Evolutionary conservation across 2,797 vertebrate genomes (phyloP), one percentile per base, ranked within the genome.

Genomic region (Coilia nasus): DNA sequence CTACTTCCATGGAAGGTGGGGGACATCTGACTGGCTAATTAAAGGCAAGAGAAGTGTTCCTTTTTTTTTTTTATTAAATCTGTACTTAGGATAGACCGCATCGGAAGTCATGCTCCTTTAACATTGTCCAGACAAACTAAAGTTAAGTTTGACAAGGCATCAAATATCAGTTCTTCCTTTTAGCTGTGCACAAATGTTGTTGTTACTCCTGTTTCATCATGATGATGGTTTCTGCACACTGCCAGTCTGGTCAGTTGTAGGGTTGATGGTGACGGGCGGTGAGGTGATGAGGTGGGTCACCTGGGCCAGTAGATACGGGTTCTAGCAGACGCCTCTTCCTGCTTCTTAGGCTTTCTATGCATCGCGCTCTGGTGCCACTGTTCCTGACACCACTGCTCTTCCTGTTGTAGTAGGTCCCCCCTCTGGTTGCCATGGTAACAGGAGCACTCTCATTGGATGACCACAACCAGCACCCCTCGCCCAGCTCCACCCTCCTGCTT

Each of bases 361-460:
- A 75, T 87, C 83, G 83, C 91, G 75, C 87, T 75, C 67, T 46
- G 46, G 83, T 84, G 75, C 88, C 91, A 87, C 90, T 91, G 91
- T 82, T 86, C 62, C 88, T 59, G 46, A 41, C 7, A 15, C 64
- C 28, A 71, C 28, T 83, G 83, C 71, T 83, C 82, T 84, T 31
- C 82, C 50, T 50, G 21, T 86, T 84, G 84, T 84, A 60, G 46
- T 21, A n/a, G 28, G 54, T 83, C 6, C 28, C 50, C 31, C 28
- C 5, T 35, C 31, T n/a, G 11, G 71, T 78, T 21, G 31, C 9
- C 35, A 78, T 44, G 71, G 71, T 19, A 15, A 78, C 71, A 44
- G 71, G 71, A 78, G 17, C 14, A 17, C 3, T 0, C 5, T 75
- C 67, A 41, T 19, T 19, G 67, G 28, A 28, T 67, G 4, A 6